These are phyloP conservation scores for Ectropis grisescens DNA, from an alignment of 1,140 invertebrate genomes.

Conservation along the genomic window DNA sequence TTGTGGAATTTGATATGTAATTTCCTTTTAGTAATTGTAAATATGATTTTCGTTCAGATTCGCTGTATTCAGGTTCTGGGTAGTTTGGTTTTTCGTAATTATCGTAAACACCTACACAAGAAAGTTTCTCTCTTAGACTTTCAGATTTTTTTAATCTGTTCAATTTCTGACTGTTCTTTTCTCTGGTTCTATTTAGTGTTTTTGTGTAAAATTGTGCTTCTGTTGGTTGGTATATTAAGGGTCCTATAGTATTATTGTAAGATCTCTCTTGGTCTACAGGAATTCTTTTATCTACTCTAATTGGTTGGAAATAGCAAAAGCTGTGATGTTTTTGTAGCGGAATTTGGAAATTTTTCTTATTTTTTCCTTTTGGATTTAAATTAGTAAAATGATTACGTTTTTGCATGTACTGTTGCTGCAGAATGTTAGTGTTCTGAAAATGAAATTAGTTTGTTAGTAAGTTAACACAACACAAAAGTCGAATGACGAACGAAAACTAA, in stretches of 20 bases:
- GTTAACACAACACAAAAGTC: conserved; percentile 18
- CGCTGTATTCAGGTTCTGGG: conserved; percentile 64
- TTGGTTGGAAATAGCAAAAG: conserved; percentile 76
- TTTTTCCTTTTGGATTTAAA: conserved; percentile 60
- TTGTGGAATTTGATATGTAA: conserved; percentile 60
- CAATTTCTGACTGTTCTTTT: conserved; percentile 54
- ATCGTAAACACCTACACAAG: conserved; percentile 61
- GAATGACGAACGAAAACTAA: conserved; percentile 30
- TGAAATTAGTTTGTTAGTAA: conserved; percentile 42
- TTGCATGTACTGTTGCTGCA: conserved; percentile 68
- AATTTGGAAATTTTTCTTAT: conserved; percentile 73
- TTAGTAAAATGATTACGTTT: conserved; percentile 63
- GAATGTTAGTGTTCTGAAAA: conserved; percentile 70
- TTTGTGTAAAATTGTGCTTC: conserved; percentile 63
- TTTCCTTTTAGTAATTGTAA: conserved; percentile 59
- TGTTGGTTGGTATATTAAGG: conserved; percentile 50
- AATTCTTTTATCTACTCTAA: conserved; percentile 60
- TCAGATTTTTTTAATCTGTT: conserved; percentile 65
- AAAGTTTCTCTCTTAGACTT: conserved; percentile 62
- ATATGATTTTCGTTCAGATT: conserved; percentile 63
- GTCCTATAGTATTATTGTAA: conserved; percentile 64
- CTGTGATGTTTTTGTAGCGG: conserved; percentile 78
- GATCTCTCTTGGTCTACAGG: conserved; percentile 52
- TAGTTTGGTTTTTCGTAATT: conserved; percentile 59
- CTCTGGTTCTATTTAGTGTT: conserved; percentile 58